phyloP scores from a whole-genome alignment of 2,888 invertebrate species.

The Calameuta idolon region DNA sequence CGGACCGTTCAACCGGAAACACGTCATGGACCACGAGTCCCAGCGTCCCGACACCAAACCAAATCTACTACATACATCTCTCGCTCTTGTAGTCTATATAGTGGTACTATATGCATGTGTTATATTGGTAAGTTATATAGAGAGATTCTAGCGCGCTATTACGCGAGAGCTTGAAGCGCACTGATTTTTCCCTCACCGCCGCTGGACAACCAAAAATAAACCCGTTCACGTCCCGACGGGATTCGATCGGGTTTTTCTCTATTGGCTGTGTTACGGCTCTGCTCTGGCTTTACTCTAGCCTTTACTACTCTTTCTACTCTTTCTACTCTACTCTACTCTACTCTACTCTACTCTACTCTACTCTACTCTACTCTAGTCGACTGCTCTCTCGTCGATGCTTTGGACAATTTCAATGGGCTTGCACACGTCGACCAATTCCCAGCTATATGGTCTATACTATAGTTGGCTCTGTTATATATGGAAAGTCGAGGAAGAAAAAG shows the following conservation, averaged over 20 bases:
- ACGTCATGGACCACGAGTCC: slow-evolving; percentile 47
- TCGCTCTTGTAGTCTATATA: not conserved
- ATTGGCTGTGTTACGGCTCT: not conserved
- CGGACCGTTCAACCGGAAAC: slow-evolving; percentile 52
- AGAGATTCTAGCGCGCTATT: not conserved
- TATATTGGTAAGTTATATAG: not conserved
- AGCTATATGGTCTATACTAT: not conserved
- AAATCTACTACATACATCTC: slow-evolving; percentile 21
- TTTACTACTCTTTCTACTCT: not conserved
- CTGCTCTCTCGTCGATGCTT: not conserved
- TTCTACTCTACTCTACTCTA: too few relatives aligned
- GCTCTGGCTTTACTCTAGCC: not conserved
- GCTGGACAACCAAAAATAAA: not conserved
- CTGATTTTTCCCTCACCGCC: not conserved
- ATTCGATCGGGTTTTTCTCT: not conserved
- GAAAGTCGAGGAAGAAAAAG: not conserved
- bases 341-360: not conserved
- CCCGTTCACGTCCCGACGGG: not conserved
- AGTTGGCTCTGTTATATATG: not conserved
- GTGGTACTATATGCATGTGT: not conserved
- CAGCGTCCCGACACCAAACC: slow-evolving; percentile 24
- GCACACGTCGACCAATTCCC: not conserved
- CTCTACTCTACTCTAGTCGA: not conserved
- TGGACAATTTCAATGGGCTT: not conserved
- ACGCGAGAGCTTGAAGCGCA: not conserved